Base-by-base conservation (phyloP, 2,888 invertebrate genomes). In the Aporophyla nigra region DNA sequence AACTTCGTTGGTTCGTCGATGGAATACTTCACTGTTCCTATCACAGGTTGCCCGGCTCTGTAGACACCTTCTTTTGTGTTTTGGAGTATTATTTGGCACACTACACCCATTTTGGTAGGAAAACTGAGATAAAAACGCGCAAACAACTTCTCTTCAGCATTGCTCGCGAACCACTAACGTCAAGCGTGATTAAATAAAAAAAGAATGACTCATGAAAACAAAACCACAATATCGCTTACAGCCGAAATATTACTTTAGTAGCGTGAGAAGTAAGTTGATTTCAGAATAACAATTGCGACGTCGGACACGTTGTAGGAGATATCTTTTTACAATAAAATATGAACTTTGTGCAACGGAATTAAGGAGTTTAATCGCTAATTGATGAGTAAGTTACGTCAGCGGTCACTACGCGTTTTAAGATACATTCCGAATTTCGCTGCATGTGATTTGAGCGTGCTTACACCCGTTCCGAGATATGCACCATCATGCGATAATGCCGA, bases 51-150 rank as follows among this genome's bases (percentile, higher is more conserved):
- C 1, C 91, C 91, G 0, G 89, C 70, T 74, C 80, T 86, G 73
- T 82, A 85, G 0, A 89, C 53, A 2, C 87, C 87, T 62, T 87
- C 84, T 14, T 71, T 70, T 10, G 86, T 76, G 62, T 75, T 85
- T 19, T 79, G 74, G 16, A 90, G 51, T 40, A 89, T 69, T 77
- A 91, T 88, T 76, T 88, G 77, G 72, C 89, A 91, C 69, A 61
- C 27, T 12, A 82, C 46, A 0, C 74, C 76, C 86, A 86, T 86
- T 54, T 53, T 68, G 5, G 62, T 16, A 40, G 16, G 24, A 46
- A 59, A 46, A 49, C 46, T 27, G 1, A 27, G 5, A 5, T 14
- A n/a, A 51, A 68, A 49, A 56, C 40, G 24, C 49, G 14, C 46
- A 49, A 62, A 61, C 74, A 51, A 46, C 54, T 40, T 1, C 19